Evolutionary conservation across 2,888 invertebrate genomes (phyloP).

Genomic region (Thalpophila matura): DNA sequence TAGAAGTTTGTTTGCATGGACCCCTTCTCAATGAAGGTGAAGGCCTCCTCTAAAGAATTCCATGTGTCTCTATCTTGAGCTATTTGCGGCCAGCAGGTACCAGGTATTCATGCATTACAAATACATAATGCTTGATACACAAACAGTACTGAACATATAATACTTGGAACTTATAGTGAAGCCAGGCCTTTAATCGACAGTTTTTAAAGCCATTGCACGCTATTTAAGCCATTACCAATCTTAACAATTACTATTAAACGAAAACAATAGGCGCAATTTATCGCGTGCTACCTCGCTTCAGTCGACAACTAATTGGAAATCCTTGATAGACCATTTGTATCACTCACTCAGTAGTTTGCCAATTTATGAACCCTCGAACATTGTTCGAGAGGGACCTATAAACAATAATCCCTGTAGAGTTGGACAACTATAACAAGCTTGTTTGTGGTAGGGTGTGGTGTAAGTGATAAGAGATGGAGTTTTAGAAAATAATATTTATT

Average conservation of each 20-base stretch:
- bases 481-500: no score
- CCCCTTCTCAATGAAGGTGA: no score
- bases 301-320: slow-evolving; percentile 12
- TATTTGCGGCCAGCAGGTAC: no score
- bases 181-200: no score
- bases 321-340: slow-evolving; percentile 14
- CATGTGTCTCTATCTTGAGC: no score
- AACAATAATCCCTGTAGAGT: slow-evolving; percentile 44
- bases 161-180: no score
- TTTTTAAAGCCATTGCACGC: no score
- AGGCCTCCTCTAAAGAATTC: no score
- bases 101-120: no score
- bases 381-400: slow-evolving; percentile 35
- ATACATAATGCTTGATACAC: no score
- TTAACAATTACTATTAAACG: background rate
- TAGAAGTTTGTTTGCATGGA: no score
- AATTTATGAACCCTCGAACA: slow-evolving; percentile 33
- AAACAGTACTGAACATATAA: no score
- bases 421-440: slow-evolving; percentile 54
- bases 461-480: slow-evolving; percentile 5
- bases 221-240: background rate
- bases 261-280: slow-evolving; percentile 1
- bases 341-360: slow-evolving; percentile 26
- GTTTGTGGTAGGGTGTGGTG: slow-evolving; percentile 28
- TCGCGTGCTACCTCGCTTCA: background rate